Evolutionary conservation across 2,113 vertebrate species (phyloP), one percentile per base, ranked within the genome.

Genomic region (Felis chaus): DNA sequence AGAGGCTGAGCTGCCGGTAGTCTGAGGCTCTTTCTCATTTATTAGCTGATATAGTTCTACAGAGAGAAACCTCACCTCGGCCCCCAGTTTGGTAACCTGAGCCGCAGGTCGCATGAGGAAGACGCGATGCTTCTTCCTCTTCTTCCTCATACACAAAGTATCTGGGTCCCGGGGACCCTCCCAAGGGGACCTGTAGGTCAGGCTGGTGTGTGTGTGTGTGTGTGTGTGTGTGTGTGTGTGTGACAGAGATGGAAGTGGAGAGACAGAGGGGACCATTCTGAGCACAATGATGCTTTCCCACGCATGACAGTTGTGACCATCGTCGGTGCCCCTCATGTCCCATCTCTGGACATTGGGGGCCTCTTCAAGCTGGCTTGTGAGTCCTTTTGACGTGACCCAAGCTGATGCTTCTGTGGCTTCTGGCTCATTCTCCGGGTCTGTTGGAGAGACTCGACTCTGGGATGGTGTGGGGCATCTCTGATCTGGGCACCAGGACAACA

Each of bases 271-370:
- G n/a, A 29, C 18, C 9, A 31, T 15, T 61, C 27, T 73, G 45
- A 36, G 45, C 7, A 63, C 31, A 2, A 4, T 4, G 19, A 53
- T 7, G 12, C 7, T 21, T 53, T 71, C 36, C 21, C 36, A 0
- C 68, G 9, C 3, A 2, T 31, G 36, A 57, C 5, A n/a, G 18
- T 13, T 1, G 31, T 7, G 15, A 27, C 45, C 3, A 25, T 74
- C 12, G 6, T 23, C 16, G 11, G 1, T 15, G 6, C 4, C 21
- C 3, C 61, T 1, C 27, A 7, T 12, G 5, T 7, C 25, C 31
- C 53, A 41, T 36, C 18, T 71, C 73, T 69, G 48, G 33, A 53
- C 29, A 23, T 1, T 11, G 3, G 19, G 12, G 2, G 5, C 0
- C 8, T 74, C 65, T 89, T 74, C 4, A 31, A 33, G 4, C 36